A percentile compares a stretch with the other conserved stretches of the same genome.
These are phyloP conservation scores for Pelodiscus sinensis DNA, from an alignment of 2,113 vertebrate species.

Conservation along the genomic window DNA sequence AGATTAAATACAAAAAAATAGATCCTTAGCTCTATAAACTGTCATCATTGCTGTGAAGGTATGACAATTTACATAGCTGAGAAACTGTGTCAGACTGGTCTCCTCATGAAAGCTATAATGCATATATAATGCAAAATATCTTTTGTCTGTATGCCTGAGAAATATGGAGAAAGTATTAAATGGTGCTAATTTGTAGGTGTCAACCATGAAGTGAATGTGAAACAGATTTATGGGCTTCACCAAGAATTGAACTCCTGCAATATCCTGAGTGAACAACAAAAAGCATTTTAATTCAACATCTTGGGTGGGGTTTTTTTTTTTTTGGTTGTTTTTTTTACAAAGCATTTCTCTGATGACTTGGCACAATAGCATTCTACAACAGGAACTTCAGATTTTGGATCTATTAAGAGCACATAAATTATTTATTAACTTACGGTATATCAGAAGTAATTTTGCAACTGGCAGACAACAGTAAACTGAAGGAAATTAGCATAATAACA, in stretches of 20 bases:
- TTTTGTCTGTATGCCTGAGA: neutral
- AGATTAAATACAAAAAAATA: neutral
- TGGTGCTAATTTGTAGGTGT: neutral
- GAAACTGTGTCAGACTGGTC: neutral
- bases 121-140: neutral
- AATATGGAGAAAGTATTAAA: neutral
- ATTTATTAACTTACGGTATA: conserved; percentile 69
- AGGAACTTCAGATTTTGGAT: conserved; percentile 69
- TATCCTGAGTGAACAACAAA: neutral
- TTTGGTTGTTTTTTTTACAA: neutral
- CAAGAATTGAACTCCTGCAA: neutral
- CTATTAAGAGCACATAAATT: conserved; percentile 67
- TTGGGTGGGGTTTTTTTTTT: neutral
- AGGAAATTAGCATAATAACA: conserved; percentile 18
- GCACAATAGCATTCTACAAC: conserved; percentile 38
- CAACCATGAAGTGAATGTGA: neutral
- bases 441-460: conserved; percentile 59
- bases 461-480: conserved; percentile 44
- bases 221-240: neutral
- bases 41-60: neutral
- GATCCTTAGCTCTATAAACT: neutral
- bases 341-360: conserved; percentile 47
- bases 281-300: neutral
- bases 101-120: neutral
- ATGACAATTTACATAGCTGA: neutral